Evolutionary conservation across 2,113 vertebrate genomes (phyloP), one percentile per base, ranked within the genome.

Genomic region (Agapornis roseicollis): DNA sequence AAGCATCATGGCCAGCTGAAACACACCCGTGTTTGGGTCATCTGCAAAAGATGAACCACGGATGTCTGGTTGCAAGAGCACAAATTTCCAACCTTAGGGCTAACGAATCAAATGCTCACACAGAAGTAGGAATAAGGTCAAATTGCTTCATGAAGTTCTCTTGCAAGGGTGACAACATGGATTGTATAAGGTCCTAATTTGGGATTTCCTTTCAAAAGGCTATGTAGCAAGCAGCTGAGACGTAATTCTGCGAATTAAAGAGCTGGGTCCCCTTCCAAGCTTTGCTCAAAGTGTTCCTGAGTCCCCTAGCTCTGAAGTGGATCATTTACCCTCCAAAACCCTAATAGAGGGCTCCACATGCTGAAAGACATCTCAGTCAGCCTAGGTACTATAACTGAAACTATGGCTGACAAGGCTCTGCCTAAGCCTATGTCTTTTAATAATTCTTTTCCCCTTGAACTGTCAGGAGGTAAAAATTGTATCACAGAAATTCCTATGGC

Each of bases 1-100:
- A 63, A 76, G 73, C 80, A 53, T 25, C 88, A 69, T 93, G 94
- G 93, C 96, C 96, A 94, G 90, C 92, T 96, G 94, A 95, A 97
- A 97, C 92, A 97, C 94, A 92, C 96, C 96, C 96, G 82, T 92
- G 88, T 79, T 93, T 97, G 90, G 96, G 94, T 96, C 96, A 96
- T 96, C 85, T 95, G 90, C 55, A 84, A 92, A 80, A 88, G 63
- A 64, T 61, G 96, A 96, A 94, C 90, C 83, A 72, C 69, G 83
- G 70, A 94, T 89, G 92, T 96, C 83, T 95, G n/a, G n/a, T 79
- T 95, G 73, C 83, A 94, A 89, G 63, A 95, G 77, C 80, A 94
- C 47, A 23, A 79, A 69, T 93, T 89, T 93, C 93, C 94, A 95
- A 88, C 88, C 85, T 81, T 81, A 81, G 73, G 90, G 53, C 77